Base-by-base conservation (phyloP, 2,113 vertebrate species). In the Edolisoma coerulescens region DNA sequence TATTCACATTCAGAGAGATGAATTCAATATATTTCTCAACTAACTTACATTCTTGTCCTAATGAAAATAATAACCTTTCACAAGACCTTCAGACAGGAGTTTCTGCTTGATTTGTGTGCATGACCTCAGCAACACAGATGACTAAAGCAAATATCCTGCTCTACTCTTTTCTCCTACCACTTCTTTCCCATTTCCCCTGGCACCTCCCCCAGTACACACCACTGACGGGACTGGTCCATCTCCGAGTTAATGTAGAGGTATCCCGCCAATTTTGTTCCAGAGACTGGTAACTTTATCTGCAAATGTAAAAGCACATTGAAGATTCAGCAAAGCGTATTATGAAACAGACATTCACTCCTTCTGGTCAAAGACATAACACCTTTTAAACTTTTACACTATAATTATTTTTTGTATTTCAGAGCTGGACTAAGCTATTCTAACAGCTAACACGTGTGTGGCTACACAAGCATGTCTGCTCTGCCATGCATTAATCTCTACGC, bases 211-310 rank as follows among this genome's bases (percentile, higher is more conserved):
- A 44, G 57, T 57, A 83, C 91, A 0, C 87, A 98, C 98, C 98
- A 95, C 33, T 93, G 97, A 32, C 16, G 87, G 42, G 90, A 65
- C 28, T 92, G 81, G 69, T 98, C 97, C 97, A 97, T 98, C 84
- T 91, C 78, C 1, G 98, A 97, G 42, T 52, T 75, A 45, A 98
- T 97, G 23, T 92, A 95, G 54, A 98, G 97, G 83, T 98, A 94
- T 23, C 98, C 98, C 0, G 95, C 94, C 4, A 96, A 96, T 83
- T 97, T 98, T 35, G 94, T 64, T 89, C 98, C 98, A 69, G 98
- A 98, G 22, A 99, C 97, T 0, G 98, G 98, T 84, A 99, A 98
- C 96, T 98, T 99, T 64, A 98, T 92, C 98, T 98, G 91, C 45
- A 84, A 52, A 68, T 19, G 10, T 27, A 83, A 80, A 95, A 80